Evolutionary conservation across 1,140 invertebrate genomes (phyloP).

Genomic region (Diploscapter pachys): DNA sequence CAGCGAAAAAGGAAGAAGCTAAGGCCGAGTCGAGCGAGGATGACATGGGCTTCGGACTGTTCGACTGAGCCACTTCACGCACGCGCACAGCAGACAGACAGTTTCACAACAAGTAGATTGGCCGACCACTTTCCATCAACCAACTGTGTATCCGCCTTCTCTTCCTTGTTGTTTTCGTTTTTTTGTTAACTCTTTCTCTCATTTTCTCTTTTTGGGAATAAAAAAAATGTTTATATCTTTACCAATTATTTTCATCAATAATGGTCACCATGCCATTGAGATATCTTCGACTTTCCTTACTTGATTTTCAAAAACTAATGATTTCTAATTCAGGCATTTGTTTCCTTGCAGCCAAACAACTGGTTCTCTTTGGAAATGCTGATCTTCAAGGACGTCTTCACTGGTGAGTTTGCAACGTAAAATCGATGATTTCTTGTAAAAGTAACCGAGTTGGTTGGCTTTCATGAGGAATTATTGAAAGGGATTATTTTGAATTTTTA

Average conservation of each 20-base stretch:
- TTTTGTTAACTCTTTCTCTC: neutral
- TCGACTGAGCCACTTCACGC: conserved; percentile 56
- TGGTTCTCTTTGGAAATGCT: conserved; percentile 68
- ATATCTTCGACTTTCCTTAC: too few species aligned
- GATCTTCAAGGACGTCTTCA: conserved; percentile 90
- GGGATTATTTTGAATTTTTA: too few species aligned
- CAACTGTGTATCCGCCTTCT: too few species aligned
- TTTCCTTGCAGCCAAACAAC: conserved; percentile 28
- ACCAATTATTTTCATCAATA: neutral
- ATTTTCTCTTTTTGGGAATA: conserved; percentile 24
- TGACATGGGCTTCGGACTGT: conserved; percentile 56
- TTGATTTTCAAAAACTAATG: too few species aligned
- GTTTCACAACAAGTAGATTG: too few species aligned
- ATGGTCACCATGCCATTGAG: neutral
- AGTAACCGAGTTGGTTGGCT: too few species aligned
- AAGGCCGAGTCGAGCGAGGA: conserved; percentile 61
- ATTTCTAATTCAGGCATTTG: neutral
- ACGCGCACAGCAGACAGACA: conserved; percentile 62
- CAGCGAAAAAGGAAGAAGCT: conserved; percentile 59
- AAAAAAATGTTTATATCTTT: conserved; percentile 35
- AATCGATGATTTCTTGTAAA: too few species aligned
- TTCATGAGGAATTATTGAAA: too few species aligned
- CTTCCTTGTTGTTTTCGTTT: conserved; percentile 24
- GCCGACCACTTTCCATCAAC: too few species aligned
- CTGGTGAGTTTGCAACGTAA: conserved; percentile 67